phyloP scores from a whole-genome alignment of 2,888 invertebrate species.

The Sphaerophoria taeniata region DNA sequence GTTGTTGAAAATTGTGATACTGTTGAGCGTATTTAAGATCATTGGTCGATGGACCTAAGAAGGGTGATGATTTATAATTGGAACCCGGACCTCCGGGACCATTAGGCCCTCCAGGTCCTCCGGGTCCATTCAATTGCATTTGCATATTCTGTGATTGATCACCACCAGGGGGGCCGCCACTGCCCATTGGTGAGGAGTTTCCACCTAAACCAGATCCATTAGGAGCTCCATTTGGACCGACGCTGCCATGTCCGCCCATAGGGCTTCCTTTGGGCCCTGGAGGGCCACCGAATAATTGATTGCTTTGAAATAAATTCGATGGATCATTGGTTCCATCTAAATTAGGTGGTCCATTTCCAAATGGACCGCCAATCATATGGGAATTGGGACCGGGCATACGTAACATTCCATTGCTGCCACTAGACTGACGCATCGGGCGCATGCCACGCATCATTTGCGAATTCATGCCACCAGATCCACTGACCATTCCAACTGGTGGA shows the following conservation, averaged over 20 bases:
- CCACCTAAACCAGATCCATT: conserved; percentile 76
- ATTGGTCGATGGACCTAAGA: conserved; percentile 92
- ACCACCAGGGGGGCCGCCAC: conserved; percentile 67
- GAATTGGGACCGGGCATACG: conserved; percentile 77
- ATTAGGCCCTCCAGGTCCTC: conserved; percentile 72
- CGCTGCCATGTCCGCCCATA: conserved; percentile 73
- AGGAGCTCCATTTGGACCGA: conserved; percentile 78
- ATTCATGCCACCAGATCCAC: conserved; percentile 80
- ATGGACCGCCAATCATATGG: conserved; percentile 75
- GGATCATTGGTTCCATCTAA: conserved; percentile 76
- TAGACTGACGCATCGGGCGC: conserved; percentile 85
- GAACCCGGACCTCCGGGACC: conserved; percentile 76
- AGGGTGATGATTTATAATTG: conserved; percentile 84
- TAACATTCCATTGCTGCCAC: conserved; percentile 76
- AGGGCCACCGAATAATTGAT: conserved; percentile 75
- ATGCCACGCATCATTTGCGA: conserved; percentile 83
- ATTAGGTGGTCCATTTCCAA: conserved; percentile 76
- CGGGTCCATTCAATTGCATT: conserved; percentile 67
- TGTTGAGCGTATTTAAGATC: conserved; percentile 97
- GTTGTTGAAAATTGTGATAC: conserved; percentile 98
- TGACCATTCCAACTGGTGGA: conserved; percentile 74
- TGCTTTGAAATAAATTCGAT: conserved; percentile 73
- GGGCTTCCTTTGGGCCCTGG: conserved; percentile 71
- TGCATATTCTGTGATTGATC: conserved; percentile 75
- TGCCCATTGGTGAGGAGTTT: conserved; percentile 65